Base-by-base conservation (phyloP, 2,113 vertebrate genomes). In the Bubo bubo region DNA sequence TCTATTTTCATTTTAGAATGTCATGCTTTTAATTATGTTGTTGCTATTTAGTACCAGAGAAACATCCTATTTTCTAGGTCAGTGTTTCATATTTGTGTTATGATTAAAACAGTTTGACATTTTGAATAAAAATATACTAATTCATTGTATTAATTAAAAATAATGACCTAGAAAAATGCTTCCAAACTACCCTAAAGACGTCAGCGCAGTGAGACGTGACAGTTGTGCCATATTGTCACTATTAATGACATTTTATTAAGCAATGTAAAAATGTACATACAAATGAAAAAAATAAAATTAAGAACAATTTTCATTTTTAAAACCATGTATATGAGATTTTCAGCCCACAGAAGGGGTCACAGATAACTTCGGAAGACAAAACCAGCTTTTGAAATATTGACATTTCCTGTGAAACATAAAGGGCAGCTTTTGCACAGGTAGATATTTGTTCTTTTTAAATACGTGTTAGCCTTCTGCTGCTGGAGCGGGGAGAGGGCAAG, bases 71-170 rank as follows among this genome's bases (percentile, higher is more conserved):
- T 95, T 97, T 94, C 85, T 95, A 82, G 87, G 92, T 90, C 90
- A 76, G 8, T 79, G 53, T 94, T 96, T 96, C 87, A 13, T 90
- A 88, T 96, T 93, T 93, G 73, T 88, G 74, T 94, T 95, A 82
- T 56, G 66, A 95, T 96, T 95, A 92, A 91, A 96, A 92, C 58
- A 85, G 58, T 90, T 90, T 93, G 95, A 94, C 96, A 96, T 97
- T 97, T 96, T 85, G 85, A 93, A 90, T 90, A 93, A 91, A 96
- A 96, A 95, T 93, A 58, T 79, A 95, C 12, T 93, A 91, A 96
- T 94, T 96, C 39, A 0, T 94, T 96, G 81, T 91, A 93, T 95
- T 95, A 96, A 97, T 97, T 97, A 96, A 96, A 96, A 96, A 96
- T 94, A 96, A 96, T 94, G 81, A 96, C 93, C 88, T 83, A 90